These are phyloP conservation scores for Solenopsis invicta DNA, from an alignment of 1,140 invertebrate species.

Conservation along the genomic window DNA sequence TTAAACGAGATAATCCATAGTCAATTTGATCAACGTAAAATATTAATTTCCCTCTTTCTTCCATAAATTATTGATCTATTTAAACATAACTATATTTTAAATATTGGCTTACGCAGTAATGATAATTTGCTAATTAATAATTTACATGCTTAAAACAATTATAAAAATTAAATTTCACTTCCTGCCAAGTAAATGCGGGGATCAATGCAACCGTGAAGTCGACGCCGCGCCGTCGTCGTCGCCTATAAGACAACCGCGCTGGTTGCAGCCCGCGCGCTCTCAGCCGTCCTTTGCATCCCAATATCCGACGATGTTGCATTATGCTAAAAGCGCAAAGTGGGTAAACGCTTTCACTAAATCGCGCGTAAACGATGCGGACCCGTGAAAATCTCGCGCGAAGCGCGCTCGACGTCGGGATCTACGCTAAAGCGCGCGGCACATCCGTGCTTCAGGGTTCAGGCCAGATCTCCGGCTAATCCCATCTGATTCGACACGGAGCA, in stretches of 20 bases:
- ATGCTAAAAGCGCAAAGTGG: constrained; percentile 37
- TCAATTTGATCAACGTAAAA: background rate
- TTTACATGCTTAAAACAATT: too few species aligned
- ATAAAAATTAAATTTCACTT: background rate
- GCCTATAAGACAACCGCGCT: background rate
- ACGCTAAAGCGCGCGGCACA: constrained; percentile 15
- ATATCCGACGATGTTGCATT: constrained; percentile 7
- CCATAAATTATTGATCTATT: background rate
- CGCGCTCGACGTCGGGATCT: background rate
- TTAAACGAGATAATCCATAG: background rate
- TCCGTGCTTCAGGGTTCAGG: constrained; percentile 11
- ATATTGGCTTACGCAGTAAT: too few species aligned
- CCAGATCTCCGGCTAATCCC: constrained; percentile 8
- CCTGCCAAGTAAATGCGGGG: background rate
- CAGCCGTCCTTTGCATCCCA: background rate
- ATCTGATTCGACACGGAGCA: background rate
- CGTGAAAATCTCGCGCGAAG: constrained; percentile 28
- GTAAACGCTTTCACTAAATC: constrained; percentile 32
- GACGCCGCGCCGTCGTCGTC: background rate
- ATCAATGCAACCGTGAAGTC: background rate
- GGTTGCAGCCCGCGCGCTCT: constrained; percentile 7
- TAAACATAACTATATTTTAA: background rate
- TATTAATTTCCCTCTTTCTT: background rate
- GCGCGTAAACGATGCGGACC: constrained; percentile 34
- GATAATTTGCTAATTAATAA: too few species aligned